phyloP scores from a whole-genome alignment of 2,797 vertebrate species.

The Erethizon dorsatum region DNA sequence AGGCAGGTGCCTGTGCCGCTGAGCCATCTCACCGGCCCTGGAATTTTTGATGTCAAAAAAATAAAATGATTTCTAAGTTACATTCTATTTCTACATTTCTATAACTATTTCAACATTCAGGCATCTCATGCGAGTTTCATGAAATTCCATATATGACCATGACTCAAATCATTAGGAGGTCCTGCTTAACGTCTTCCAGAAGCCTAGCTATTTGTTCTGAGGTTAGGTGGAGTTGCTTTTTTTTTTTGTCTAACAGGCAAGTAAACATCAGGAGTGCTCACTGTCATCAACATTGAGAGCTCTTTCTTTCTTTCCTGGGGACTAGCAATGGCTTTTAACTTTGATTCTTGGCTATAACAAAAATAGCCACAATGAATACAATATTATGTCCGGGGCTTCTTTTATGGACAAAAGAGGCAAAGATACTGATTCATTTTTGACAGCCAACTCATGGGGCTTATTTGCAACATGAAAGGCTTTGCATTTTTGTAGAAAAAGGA shows the following conservation, averaged over 20 bases:
- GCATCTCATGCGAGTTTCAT: not conserved
- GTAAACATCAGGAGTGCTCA: not conserved
- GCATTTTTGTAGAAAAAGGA: not conserved
- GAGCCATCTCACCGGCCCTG: too few species aligned
- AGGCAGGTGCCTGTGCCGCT: too few species aligned
- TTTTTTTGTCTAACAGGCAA: not conserved
- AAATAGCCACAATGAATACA: not conserved
- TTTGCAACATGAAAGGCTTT: not conserved
- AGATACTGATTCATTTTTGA: not conserved
- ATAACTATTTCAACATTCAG: not conserved
- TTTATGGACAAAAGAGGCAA: not conserved
- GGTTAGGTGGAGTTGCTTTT: not conserved
- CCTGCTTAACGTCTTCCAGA: not conserved
- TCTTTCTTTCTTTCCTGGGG: not conserved
- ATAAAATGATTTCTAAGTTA: not conserved
- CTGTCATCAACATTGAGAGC: not conserved
- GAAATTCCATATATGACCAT: not conserved
- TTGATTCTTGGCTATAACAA: not conserved
- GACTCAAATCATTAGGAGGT: not conserved
- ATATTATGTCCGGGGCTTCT: not conserved
- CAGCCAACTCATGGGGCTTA: not conserved
- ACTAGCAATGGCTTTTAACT: not conserved
- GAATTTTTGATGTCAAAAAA: not conserved
- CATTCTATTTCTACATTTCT: not conserved
- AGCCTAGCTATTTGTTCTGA: not conserved